A percentile compares a stretch with the other conserved stretches of the same genome.
These are phyloP conservation scores for Phylloscopus collybita DNA, from an alignment of 2,797 vertebrate genomes.

Conservation along the genomic window DNA sequence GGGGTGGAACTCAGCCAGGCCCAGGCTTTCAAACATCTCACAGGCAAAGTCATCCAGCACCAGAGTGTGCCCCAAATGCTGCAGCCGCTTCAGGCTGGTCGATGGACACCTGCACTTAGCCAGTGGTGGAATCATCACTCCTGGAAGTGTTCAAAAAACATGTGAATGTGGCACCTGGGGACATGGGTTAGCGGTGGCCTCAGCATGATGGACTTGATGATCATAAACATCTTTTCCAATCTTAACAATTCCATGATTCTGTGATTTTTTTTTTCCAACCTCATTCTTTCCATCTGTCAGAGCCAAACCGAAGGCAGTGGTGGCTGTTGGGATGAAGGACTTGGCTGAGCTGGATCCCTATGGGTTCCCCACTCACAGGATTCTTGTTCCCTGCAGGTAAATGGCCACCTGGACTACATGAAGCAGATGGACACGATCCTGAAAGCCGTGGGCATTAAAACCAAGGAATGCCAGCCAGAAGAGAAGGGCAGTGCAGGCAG, in stretches of 20 bases:
- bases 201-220: not conserved
- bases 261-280: not conserved
- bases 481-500: constrained; percentile 34
- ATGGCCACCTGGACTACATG: constrained; percentile 96
- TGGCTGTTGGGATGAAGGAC: not conserved
- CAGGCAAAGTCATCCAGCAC: not conserved
- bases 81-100: not conserved
- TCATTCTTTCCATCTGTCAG: not conserved
- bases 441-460: constrained; percentile 88
- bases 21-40: not conserved
- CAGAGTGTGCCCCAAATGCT: not conserved
- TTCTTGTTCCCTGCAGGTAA: constrained; percentile 83
- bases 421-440: constrained; percentile 94
- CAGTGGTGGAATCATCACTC: not conserved
- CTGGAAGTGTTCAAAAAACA: not conserved
- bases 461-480: constrained; percentile 76
- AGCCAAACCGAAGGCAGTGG: not conserved
- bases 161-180: not conserved
- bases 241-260: not conserved
- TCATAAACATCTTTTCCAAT: not conserved
- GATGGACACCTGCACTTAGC: accelerated
- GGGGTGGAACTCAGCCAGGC: not conserved
- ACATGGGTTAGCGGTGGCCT: not conserved
- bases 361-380: not conserved
- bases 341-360: not conserved